Percentiles rank a stretch among this genome's conserved stretches.
These are phyloP conservation scores for Heterohyrax brucei DNA, from an alignment of 2,797 vertebrate species.

Conservation along the genomic window DNA sequence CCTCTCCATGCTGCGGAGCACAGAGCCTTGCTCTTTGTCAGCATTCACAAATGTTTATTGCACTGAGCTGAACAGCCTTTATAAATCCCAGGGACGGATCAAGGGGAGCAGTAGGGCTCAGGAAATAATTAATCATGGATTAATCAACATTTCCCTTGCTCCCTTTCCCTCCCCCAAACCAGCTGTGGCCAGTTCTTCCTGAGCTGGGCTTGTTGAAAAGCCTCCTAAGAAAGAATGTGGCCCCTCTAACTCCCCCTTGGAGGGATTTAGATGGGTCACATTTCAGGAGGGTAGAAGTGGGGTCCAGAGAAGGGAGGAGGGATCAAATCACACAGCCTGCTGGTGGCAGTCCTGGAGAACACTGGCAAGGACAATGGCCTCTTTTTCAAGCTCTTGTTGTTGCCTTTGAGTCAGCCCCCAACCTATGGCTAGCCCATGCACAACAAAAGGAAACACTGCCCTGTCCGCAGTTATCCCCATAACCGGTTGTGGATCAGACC, in stretches of 20 bases:
- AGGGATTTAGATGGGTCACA: neutral
- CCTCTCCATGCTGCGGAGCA: neutral
- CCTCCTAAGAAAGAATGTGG: conserved; percentile 1
- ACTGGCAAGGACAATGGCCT: neutral
- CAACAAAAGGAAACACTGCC: neutral
- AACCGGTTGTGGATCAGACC: neutral
- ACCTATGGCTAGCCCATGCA: neutral
- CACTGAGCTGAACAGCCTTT: conserved; percentile 26
- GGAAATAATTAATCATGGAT: conserved; percentile 74
- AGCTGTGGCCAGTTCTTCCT: neutral
- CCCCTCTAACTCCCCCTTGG: neutral
- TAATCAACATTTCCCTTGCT: conserved; percentile 54
- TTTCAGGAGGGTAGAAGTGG: conserved; percentile 20
- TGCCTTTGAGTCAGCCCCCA: neutral
- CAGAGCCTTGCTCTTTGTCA: neutral
- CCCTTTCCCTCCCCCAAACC: neutral
- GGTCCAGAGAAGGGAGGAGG: neutral
- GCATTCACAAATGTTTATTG: conserved; percentile 4
- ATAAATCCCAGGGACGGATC: conserved; percentile 58
- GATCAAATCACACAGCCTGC: neutral
- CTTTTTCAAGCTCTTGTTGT: neutral
- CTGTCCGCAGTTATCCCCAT: neutral
- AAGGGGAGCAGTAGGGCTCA: conserved; percentile 43
- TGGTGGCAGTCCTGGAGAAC: neutral
- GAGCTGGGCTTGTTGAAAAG: neutral